Percentiles rank a stretch among this genome's conserved stretches.
Conservation (phyloP, 2,797 vertebrate genomes). For the Oreortyx pictus region DNA sequence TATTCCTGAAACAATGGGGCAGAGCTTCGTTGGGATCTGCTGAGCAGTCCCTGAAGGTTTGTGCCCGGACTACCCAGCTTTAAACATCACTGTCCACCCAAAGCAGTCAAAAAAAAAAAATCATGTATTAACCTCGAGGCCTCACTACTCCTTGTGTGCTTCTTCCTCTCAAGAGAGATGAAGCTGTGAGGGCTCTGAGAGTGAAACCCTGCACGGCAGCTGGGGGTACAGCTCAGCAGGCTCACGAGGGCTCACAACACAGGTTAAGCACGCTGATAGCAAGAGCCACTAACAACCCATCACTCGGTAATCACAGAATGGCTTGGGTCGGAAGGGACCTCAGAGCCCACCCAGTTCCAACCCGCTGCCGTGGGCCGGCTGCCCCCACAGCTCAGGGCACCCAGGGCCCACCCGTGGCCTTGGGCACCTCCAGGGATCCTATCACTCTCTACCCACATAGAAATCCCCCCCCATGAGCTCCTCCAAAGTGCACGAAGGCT, state of each 20-base stretch:
- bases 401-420: no score
- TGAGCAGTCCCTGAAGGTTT: background rate
- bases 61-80: background rate
- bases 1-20: slow-evolving; percentile 85
- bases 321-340: no score
- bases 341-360: no score
- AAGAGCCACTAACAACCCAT: background rate
- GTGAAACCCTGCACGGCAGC: background rate
- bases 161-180: no score
- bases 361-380: no score
- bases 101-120: background rate
- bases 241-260: background rate
- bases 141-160: background rate
- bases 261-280: background rate
- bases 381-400: no score
- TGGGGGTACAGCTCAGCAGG: background rate
- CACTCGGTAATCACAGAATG: no score
- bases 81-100: background rate
- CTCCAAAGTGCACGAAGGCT: no score
- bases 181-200: no score
- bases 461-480: no score
- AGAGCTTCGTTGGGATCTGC: background rate
- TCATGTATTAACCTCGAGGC: accelerated
- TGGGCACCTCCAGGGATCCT: no score
- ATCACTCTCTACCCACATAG: no score